A percentile compares a stretch with the other conserved stretches of the same genome.
Evolutionary conservation across 2,888 invertebrate species (phyloP).

Genomic region (Oasisia sp.): DNA sequence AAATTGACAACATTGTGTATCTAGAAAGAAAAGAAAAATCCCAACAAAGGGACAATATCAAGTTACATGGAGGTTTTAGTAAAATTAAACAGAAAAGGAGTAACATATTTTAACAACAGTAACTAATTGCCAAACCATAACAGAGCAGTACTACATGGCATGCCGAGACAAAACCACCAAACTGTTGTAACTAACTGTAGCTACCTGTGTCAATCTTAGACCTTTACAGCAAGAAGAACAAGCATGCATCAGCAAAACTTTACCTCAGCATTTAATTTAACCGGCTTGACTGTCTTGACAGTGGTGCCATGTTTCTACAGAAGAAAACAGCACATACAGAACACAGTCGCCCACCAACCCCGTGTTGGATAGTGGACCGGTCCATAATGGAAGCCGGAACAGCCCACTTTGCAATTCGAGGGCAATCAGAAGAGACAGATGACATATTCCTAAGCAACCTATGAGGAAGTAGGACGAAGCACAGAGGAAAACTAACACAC

Average conservation of each 20-base stretch:
- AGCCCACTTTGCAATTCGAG: background rate
- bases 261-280: slow-evolving; percentile 86
- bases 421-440: background rate
- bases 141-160: background rate
- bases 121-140: background rate
- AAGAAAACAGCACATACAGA: slow-evolving; percentile 42
- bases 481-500: background rate
- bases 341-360: slow-evolving; percentile 21
- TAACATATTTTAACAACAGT: background rate
- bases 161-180: background rate
- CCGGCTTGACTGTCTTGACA: slow-evolving; percentile 89
- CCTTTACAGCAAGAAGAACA: background rate
- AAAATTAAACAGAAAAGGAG: background rate
- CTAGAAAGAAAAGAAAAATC: background rate
- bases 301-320: slow-evolving; percentile 95
- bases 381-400: background rate
- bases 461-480: background rate
- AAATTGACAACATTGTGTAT: background rate
- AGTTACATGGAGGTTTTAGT: background rate
- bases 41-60: background rate
- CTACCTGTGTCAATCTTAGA: background rate
- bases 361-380: background rate
- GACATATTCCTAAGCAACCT: slow-evolving; percentile 6
- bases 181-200: background rate
- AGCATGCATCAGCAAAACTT: slow-evolving; percentile 31